Percentiles rank a stretch among this genome's conserved stretches.
phyloP scores from a whole-genome alignment of 2,888 invertebrate species.

The Anarsia innoxiella region DNA sequence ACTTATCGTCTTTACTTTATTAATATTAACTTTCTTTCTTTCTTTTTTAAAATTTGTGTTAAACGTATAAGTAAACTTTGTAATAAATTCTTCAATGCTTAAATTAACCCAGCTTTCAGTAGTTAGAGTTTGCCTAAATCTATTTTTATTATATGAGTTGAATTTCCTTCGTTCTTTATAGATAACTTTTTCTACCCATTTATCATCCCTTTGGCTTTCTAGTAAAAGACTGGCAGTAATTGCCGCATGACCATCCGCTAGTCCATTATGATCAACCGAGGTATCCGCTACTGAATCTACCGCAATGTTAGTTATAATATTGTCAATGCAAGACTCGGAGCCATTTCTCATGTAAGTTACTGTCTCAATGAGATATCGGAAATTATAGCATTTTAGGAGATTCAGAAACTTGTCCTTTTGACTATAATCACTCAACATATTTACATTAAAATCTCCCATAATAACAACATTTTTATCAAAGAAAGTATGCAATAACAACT shows the following conservation, averaged over 20 bases:
- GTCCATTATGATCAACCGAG: not conserved
- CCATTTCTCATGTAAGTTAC: not conserved
- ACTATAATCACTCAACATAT: not conserved
- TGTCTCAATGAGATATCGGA: not conserved
- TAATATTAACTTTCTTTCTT: too few relatives aligned
- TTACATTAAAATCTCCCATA: slow-evolving; percentile 4
- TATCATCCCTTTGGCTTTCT: not conserved
- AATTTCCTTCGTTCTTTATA: not conserved
- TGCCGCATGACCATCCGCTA: slow-evolving; percentile 2
- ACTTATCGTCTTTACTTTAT: too few relatives aligned
- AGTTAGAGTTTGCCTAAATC: not conserved
- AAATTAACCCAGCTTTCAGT: not conserved
- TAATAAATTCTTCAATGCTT: not conserved
- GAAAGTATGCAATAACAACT: not conserved
- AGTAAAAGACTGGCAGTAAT: not conserved
- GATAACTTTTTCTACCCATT: not conserved
- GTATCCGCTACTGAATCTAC: not conserved
- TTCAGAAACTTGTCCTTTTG: not conserved
- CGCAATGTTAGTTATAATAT: not conserved
- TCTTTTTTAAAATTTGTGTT: not conserved
- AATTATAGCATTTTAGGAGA: not conserved
- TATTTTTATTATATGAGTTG: not conserved
- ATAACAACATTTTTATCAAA: slow-evolving; percentile 1
- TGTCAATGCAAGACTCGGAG: not conserved
- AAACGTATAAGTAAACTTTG: not conserved